A percentile compares a stretch with the other conserved stretches of the same genome.
Evolutionary conservation across 2,888 invertebrate species (phyloP).

Genomic region (Microplitis deprimator): DNA sequence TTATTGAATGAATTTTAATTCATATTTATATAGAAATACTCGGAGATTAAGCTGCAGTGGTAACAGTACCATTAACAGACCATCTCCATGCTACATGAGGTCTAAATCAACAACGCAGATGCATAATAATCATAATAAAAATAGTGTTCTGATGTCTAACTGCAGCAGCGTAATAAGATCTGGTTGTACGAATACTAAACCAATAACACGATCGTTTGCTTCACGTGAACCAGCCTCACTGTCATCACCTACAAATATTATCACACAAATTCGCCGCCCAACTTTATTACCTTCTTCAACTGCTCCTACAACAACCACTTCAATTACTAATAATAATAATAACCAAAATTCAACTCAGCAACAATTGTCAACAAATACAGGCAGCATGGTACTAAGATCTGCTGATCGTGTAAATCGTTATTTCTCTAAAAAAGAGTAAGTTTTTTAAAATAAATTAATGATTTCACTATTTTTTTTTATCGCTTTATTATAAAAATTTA

Average conservation of each 20-base stretch:
- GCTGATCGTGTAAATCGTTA: conserved; percentile 66
- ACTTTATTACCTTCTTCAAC: background rate
- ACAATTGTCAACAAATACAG: conserved; percentile 60
- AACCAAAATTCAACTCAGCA: conserved; percentile 39
- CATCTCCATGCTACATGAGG: conserved; percentile 61
- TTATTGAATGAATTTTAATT: too few relatives aligned
- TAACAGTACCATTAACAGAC: conserved; percentile 47
- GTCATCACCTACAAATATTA: conserved; percentile 46
- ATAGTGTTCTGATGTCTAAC: background rate
- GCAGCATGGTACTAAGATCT: conserved; percentile 65
- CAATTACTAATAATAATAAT: conserved; percentile 56
- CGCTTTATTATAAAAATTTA: background rate
- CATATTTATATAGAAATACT: conserved; percentile 59
- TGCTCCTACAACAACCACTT: conserved; percentile 55
- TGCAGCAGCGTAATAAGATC: conserved; percentile 54
- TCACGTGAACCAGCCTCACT: conserved; percentile 55
- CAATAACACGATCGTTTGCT: conserved; percentile 64
- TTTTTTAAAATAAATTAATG: conserved; percentile 44
- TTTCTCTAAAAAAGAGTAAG: conserved; percentile 68
- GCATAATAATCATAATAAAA: conserved; percentile 41
- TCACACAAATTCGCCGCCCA: background rate
- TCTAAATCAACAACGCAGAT: conserved; percentile 62
- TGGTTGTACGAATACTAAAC: conserved; percentile 56
- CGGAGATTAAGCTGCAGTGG: conserved; percentile 62
- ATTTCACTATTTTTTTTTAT: background rate